A percentile compares a stretch with the other conserved stretches of the same genome.
Evolutionary conservation across 2,888 invertebrate species (phyloP).

Genomic region (Pilophorus perplexus): DNA sequence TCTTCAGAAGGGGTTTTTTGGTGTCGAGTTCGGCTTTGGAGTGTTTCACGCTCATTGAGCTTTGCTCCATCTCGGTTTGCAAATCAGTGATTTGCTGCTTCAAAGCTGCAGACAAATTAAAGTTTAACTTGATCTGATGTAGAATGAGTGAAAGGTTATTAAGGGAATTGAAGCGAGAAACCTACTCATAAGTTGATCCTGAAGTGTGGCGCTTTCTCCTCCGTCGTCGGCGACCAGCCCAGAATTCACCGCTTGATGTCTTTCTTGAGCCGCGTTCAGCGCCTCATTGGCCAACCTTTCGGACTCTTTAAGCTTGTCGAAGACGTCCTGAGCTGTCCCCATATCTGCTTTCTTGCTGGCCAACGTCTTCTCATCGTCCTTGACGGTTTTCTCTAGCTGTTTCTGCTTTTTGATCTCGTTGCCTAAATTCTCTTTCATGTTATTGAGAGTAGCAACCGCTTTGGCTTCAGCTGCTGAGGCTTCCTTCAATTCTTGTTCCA

Average conservation of each 20-base stretch:
- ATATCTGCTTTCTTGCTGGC: constrained; percentile 62
- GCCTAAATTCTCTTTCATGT: constrained; percentile 64
- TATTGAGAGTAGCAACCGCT: constrained; percentile 62
- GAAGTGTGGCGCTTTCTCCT: constrained; percentile 78
- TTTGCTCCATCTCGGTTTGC: constrained; percentile 74
- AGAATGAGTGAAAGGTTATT: not conserved
- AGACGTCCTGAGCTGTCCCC: constrained; percentile 61
- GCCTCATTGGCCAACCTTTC: constrained; percentile 67
- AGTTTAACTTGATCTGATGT: not conserved
- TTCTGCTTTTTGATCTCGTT: constrained; percentile 67
- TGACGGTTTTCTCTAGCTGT: constrained; percentile 64
- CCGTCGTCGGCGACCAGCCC: constrained; percentile 77
- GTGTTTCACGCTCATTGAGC: constrained; percentile 70
- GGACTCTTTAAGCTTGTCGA: constrained; percentile 66
- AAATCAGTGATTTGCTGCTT: constrained; percentile 73
- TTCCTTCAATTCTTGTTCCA: constrained; percentile 64
- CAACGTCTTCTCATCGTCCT: constrained; percentile 64
- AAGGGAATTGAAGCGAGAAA: not conserved
- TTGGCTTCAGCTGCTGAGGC: constrained; percentile 68
- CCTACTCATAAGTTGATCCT: constrained; percentile 81
- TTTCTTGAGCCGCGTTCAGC: constrained; percentile 69
- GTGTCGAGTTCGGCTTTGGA: constrained; percentile 61
- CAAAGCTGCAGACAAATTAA: constrained; percentile 59
- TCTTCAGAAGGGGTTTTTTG: constrained; percentile 66
- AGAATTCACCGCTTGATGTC: constrained; percentile 78